phyloP scores from a whole-genome alignment of 92 coral and sea anemone genomes.

The Montipora capitata region DNA sequence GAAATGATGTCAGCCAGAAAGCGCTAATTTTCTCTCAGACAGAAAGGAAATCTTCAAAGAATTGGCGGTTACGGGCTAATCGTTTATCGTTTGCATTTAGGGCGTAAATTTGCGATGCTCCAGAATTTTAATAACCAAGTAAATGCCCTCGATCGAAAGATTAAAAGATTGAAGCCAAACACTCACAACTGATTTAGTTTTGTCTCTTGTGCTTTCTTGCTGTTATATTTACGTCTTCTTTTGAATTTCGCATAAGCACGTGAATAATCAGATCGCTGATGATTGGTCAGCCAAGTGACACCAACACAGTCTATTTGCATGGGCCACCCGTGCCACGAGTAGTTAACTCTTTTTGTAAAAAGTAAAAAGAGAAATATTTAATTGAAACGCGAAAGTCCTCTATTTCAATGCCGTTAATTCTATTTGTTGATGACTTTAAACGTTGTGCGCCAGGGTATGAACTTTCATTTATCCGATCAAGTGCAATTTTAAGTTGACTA shows the following conservation, averaged over 20 bases:
- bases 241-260: constrained; percentile 31
- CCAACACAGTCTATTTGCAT: background rate
- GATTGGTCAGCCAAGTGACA: constrained; percentile 6
- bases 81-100: constrained; percentile 9
- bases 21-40: constrained; percentile 54
- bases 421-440: too few species aligned
- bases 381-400: background rate
- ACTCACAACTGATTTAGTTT: constrained; percentile 4
- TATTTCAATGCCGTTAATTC: background rate
- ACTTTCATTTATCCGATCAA: too few species aligned
- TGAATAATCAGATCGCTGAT: background rate
- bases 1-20: background rate
- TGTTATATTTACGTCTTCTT: constrained; percentile 17
- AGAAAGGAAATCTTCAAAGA: constrained; percentile 2
- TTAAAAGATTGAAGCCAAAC: constrained; percentile 30
- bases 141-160: constrained; percentile 22
- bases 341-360: background rate
- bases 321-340: background rate
- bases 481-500: too few species aligned
- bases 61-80: constrained; percentile 1
- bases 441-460: too few species aligned
- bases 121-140: constrained; percentile 12
- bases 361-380: background rate
- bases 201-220: constrained; percentile 20
- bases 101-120: background rate